Conservation (phyloP, 2,888 invertebrate species). For the Phytoseiulus persimilis region DNA sequence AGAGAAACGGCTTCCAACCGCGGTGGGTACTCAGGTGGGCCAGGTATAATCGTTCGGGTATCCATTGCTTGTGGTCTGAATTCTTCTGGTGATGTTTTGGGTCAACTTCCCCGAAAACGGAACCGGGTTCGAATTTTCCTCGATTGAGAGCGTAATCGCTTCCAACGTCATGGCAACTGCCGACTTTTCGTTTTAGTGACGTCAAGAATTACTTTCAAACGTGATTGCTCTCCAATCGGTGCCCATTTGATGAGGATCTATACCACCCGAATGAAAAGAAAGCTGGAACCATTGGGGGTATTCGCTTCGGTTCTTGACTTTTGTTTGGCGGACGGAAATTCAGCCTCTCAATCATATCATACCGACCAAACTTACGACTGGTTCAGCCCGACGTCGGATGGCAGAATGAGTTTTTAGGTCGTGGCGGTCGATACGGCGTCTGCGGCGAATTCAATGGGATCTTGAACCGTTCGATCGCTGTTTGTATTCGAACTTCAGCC, state of each 20-base stretch:
- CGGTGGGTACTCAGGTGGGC: not conserved
- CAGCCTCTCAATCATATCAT: too few species aligned
- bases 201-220: not conserved
- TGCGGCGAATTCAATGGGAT: not conserved
- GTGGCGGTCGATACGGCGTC: not conserved
- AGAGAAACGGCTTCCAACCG: too few species aligned
- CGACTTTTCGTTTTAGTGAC: not conserved
- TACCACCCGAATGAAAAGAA: too few species aligned
- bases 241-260: too few species aligned
- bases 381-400: not conserved
- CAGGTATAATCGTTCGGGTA: not conserved
- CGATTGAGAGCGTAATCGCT: not conserved
- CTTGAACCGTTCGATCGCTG: not conserved
- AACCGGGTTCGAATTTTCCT: not conserved
- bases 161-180: not conserved
- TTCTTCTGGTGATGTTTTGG: not conserved
- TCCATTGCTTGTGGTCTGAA: not conserved
- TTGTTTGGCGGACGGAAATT: too few species aligned
- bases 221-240: not conserved
- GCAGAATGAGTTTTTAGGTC: not conserved
- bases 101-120: not conserved
- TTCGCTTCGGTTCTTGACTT: too few species aligned
- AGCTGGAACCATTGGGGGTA: too few species aligned
- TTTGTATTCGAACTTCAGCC: not conserved
- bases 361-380: too few species aligned